Evolutionary conservation across 2,797 vertebrate genomes (phyloP), one percentile per base, ranked within the genome.

Genomic region (Brachymystax lenok): DNA sequence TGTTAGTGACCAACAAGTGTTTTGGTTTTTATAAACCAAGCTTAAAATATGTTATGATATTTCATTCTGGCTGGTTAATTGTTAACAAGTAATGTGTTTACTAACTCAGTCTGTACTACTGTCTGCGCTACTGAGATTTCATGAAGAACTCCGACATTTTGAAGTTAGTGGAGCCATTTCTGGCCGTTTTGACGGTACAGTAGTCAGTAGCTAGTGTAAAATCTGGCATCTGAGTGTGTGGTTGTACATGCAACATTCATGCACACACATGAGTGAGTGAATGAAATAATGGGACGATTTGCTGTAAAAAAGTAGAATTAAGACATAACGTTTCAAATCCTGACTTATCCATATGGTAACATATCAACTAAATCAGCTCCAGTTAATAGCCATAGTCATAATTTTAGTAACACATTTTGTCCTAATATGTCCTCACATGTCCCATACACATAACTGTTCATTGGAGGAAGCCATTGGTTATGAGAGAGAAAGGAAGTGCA

Each of bases 21-120:
- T 83, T 28, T 80, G 71, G 73, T 82, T 83, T 80, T 74, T 74
- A 76, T 50, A 67, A 67, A 56, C 35, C 75, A 46, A 80, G 40
- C 81, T 77, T 64, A 75, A 78, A 70, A 66, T 71, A 77, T 33
- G 19, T 19, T 35, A 12, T 28, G 27, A 74, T 51, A 40, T 70
- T 74, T 24, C 16, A 50, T 54, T 51, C 50, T 78, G 70, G 63
- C 71, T 73, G 51, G 50, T 3, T 14, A 66, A 66, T 14, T 66
- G 27, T 66, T 66, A 66, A 66, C n/a, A 69, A 69, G 51, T 27
- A 46, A 69, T 13, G 24, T 40, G 74, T 46, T 46, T 59, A 76
- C 66, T 16, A 59, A 76, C 51, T 76, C 50, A 76, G 51, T 59
- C 69, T 59, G 66, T 56, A 71, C 64, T 14, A 24, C 27, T 67